These are phyloP conservation scores for Apodemus agrarius DNA, from an alignment of 2,797 vertebrate genomes.

Conservation along the genomic window DNA sequence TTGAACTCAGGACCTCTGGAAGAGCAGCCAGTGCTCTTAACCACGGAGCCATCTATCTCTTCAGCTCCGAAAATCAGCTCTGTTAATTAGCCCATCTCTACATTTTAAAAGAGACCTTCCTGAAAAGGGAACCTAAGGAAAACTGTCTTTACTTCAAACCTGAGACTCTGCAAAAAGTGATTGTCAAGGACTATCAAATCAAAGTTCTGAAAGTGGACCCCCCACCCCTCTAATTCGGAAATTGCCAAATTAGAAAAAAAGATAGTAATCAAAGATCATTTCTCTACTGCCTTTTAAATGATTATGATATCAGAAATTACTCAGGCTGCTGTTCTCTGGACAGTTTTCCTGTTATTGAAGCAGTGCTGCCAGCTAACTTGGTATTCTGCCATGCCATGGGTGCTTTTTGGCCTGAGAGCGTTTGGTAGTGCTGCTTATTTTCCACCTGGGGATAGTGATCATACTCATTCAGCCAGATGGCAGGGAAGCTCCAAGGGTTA, in stretches of 20 bases:
- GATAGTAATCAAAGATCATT: conserved; percentile 9
- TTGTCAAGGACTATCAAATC: conserved; percentile 45
- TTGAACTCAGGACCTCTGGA: too few species aligned
- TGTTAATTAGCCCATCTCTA: conserved; percentile 45
- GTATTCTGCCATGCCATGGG: neutral
- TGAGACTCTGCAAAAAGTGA: neutral
- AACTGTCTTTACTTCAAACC: conserved; percentile 34
- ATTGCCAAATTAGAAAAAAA: conserved; percentile 37
- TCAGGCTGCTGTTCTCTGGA: conserved; percentile 20
- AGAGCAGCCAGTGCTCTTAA: too few species aligned
- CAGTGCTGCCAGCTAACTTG: neutral
- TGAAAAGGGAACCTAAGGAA: neutral
- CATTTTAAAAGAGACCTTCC: conserved; percentile 37
- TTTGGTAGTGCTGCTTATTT: neutral
- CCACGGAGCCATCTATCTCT: too few species aligned
- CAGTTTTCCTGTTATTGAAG: neutral
- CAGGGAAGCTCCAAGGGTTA: neutral
- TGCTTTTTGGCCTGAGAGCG: conserved; percentile 10
- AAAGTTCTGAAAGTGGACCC: neutral
- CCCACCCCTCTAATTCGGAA: neutral
- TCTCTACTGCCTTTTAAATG: conserved; percentile 45
- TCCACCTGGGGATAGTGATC: neutral
- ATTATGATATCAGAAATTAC: neutral
- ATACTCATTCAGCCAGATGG: neutral
- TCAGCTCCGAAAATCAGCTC: neutral